Conservation (phyloP, 2,113 vertebrate species). For the Parus major region DNA sequence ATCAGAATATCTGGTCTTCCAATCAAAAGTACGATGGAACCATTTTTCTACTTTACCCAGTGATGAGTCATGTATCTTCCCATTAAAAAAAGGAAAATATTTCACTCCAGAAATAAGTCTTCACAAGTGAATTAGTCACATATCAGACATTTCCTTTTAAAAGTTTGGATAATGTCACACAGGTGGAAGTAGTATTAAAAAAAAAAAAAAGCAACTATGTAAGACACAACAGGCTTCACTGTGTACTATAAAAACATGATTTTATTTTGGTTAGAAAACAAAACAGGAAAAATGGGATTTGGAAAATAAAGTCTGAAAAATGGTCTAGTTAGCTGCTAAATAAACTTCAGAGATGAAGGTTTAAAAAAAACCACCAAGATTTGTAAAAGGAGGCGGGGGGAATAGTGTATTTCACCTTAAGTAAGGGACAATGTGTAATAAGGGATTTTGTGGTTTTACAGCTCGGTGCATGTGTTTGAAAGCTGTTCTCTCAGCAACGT, state of each 20-base stretch:
- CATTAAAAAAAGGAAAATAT: slow-evolving; percentile 5
- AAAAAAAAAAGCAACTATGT: neutral
- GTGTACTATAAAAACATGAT: slow-evolving; percentile 35
- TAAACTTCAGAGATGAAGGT: slow-evolving; percentile 60
- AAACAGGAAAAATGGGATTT: slow-evolving; percentile 61
- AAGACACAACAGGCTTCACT: slow-evolving; percentile 34
- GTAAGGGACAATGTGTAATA: slow-evolving; percentile 92
- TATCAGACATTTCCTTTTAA: slow-evolving; percentile 32
- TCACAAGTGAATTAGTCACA: slow-evolving; percentile 27
- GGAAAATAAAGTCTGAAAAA: slow-evolving; percentile 58
- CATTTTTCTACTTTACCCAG: neutral
- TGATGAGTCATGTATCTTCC: slow-evolving; percentile 6
- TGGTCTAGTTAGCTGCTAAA: slow-evolving; percentile 53
- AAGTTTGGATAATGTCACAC: slow-evolving; percentile 40
- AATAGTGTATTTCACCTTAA: slow-evolving; percentile 87
- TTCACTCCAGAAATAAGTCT: slow-evolving; percentile 27
- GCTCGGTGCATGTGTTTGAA: slow-evolving; percentile 93
- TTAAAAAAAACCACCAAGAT: slow-evolving; percentile 61
- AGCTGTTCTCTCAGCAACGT: slow-evolving; percentile 94
- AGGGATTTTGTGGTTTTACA: slow-evolving; percentile 95
- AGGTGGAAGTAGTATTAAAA: slow-evolving; percentile 31
- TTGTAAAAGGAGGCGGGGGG: slow-evolving; percentile 52
- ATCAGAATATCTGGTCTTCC: neutral
- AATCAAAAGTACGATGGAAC: neutral
- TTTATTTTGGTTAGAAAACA: slow-evolving; percentile 60